Conservation (phyloP, 1,140 invertebrate species). For the Prorops nasuta region DNA sequence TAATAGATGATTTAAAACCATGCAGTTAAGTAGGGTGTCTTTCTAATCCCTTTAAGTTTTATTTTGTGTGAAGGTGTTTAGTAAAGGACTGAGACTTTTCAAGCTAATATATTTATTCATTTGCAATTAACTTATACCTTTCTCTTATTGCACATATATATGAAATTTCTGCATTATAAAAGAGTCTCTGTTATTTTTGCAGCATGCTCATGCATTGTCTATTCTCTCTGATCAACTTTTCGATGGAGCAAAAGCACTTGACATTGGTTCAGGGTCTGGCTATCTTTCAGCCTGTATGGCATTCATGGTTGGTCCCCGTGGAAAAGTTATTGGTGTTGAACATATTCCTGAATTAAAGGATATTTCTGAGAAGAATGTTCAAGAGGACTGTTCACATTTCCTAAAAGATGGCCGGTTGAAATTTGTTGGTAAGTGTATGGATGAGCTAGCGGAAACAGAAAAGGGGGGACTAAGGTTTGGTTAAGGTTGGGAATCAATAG, state of each 20-base stretch:
- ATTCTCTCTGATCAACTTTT: conserved; percentile 45
- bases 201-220: conserved; percentile 55
- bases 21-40: no score
- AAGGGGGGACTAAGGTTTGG: no score
- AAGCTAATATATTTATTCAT: no score
- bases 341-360: conserved; percentile 68
- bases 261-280: conserved; percentile 73
- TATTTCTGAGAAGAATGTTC: conserved; percentile 40
- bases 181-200: no score
- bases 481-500: no score
- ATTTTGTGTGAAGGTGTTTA: no score
- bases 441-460: no score
- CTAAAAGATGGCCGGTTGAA: conserved; percentile 45
- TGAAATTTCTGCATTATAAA: no score
- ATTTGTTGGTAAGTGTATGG: conserved; percentile 48
- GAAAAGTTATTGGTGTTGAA: conserved; percentile 67
- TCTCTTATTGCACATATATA: no score
- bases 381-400: conserved; percentile 42
- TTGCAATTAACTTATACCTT: no score
- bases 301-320: conserved; percentile 64
- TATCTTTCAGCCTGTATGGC: conserved; percentile 74
- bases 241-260: conserved; percentile 59
- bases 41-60: no score
- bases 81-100: no score
- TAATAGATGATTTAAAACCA: background rate